These are phyloP conservation scores for Ferrisia virgata DNA, from an alignment of 2,888 invertebrate genomes.

Conservation along the genomic window DNA sequence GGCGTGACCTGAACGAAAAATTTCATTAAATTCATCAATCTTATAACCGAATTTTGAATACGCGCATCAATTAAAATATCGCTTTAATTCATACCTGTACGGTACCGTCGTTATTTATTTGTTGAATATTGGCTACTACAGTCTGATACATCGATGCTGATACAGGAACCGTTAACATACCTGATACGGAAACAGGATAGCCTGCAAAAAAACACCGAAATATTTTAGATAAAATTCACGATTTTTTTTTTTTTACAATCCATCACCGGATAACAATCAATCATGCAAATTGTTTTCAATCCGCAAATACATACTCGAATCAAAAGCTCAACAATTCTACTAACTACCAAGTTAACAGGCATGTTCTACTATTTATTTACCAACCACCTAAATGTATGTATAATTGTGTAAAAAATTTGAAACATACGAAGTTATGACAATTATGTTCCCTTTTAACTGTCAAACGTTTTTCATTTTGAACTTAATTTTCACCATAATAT, in stretches of 20 bases:
- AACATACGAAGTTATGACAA: background rate
- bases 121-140: constrained; percentile 86
- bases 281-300: background rate
- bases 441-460: background rate
- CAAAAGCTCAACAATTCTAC: background rate
- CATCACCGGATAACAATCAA: background rate
- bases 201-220: background rate
- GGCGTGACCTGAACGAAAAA: constrained; percentile 60
- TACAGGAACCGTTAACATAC: constrained; percentile 93
- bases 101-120: constrained; percentile 72
- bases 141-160: constrained; percentile 95
- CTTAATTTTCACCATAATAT: background rate
- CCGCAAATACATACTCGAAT: background rate
- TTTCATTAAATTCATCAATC: constrained; percentile 52
- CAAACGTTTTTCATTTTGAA: background rate
- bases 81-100: constrained; percentile 59
- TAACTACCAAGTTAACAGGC: background rate
- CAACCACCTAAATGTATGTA: background rate
- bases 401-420: background rate
- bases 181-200: constrained; percentile 81
- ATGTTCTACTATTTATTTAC: background rate
- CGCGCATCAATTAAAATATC: background rate
- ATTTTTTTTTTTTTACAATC: background rate
- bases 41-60: too few species aligned
- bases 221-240: constrained; percentile 56